phyloP scores from a whole-genome alignment of 2,888 invertebrate genomes.

The Callosobruchus maculatus region DNA sequence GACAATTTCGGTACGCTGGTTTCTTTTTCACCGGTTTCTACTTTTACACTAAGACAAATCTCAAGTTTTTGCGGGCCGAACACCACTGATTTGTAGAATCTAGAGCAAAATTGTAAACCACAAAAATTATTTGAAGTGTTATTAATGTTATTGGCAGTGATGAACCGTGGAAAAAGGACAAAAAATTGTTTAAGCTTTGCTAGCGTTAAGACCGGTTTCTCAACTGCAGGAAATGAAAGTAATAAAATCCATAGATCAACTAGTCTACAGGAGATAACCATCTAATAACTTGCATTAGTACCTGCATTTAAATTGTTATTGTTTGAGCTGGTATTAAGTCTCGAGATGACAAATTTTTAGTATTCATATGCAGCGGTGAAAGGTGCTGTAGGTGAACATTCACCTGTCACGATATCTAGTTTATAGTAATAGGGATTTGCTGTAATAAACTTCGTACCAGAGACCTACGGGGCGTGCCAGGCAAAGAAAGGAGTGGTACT shows the following conservation, averaged over 20 bases:
- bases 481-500: neutral
- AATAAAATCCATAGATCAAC: neutral
- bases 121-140: neutral
- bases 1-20: neutral
- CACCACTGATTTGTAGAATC: neutral
- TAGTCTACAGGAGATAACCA: neutral
- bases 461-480: neutral
- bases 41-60: neutral
- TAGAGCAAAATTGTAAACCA: neutral
- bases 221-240: neutral
- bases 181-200: neutral
- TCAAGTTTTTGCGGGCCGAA: neutral
- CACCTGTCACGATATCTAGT: neutral
- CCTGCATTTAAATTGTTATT: neutral
- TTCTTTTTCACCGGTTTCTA: neutral
- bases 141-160: neutral
- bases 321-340: no score
- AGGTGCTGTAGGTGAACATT: neutral
- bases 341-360: neutral
- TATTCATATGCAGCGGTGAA: neutral
- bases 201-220: neutral
- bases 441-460: neutral
- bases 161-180: neutral
- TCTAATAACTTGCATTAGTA: neutral
- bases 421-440: neutral